phyloP scores from a whole-genome alignment of 2,888 invertebrate species.

The Craniophora ligustri region DNA sequence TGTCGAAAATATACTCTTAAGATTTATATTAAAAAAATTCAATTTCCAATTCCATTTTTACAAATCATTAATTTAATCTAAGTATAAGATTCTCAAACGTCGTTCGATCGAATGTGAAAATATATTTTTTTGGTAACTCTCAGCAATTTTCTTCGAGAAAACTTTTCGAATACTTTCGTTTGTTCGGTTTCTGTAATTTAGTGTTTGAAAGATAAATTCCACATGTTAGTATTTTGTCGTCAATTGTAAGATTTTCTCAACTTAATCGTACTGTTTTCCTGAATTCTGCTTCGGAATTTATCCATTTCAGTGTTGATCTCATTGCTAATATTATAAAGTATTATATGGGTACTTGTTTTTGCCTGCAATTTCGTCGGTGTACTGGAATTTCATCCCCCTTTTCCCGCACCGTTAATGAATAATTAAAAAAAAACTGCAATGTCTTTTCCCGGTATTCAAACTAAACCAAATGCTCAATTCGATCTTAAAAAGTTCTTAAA shows the following conservation, averaged over 20 bases:
- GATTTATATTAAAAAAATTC: neutral
- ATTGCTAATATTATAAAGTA: neutral
- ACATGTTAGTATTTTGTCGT: slow-evolving; percentile 30
- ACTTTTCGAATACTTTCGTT: slow-evolving; percentile 4
- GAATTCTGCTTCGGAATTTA: slow-evolving; percentile 3
- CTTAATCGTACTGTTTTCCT: slow-evolving; percentile 28
- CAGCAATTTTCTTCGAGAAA: slow-evolving; percentile 26
- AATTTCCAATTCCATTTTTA: slow-evolving; percentile 20
- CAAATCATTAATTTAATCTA: slow-evolving; percentile 41
- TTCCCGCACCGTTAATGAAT: no score
- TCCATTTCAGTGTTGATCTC: neutral
- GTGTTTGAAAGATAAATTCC: slow-evolving; percentile 28
- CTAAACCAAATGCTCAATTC: no score
- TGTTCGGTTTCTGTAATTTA: slow-evolving; percentile 28
- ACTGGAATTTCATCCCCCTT: no score
- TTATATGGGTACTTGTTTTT: no score
- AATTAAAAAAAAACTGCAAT: no score
- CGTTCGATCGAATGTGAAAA: slow-evolving; percentile 42
- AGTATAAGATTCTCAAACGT: slow-evolving; percentile 28
- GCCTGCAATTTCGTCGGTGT: no score
- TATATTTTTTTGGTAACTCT: slow-evolving; percentile 33
- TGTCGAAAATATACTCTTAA: slow-evolving; percentile 5
- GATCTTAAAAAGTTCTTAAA: no score
- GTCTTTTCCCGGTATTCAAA: no score
- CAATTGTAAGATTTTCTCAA: slow-evolving; percentile 31